phyloP scores from a whole-genome alignment of 2,797 vertebrate species.

The Mallotus villosus region DNA sequence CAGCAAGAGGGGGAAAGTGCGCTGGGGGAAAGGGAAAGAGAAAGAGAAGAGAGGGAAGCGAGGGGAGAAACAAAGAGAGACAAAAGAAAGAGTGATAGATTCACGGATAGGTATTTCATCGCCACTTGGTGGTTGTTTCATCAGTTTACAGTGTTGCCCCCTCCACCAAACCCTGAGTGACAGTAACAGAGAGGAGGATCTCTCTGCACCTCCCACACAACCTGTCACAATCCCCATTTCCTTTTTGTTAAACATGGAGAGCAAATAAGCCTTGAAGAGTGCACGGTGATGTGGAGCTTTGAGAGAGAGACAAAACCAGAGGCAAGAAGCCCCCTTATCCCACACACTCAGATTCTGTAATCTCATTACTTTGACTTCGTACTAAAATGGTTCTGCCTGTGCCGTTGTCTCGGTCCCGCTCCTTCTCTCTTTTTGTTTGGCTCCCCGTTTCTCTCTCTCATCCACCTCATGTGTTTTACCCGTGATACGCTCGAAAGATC shows the following conservation, averaged over 20 bases:
- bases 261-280: conserved; percentile 39
- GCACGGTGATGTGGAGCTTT: conserved; percentile 34
- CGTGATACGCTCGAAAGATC: too few relatives aligned
- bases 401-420: background rate
- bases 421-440: background rate
- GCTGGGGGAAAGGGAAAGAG: background rate
- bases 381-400: conserved; percentile 27
- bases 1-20: background rate
- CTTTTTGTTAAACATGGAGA: conserved; percentile 43
- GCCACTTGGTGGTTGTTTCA: too few relatives aligned
- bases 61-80: too few relatives aligned
- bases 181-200: background rate
- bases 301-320: too few relatives aligned
- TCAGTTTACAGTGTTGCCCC: too few relatives aligned
- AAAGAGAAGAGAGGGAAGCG: background rate
- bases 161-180: background rate
- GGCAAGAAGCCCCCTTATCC: conserved; percentile 31
- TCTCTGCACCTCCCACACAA: background rate
- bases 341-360: conserved; percentile 42
- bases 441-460: background rate
- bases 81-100: background rate
- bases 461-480: too few relatives aligned
- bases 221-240: background rate
- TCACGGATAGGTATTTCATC: background rate
- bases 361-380: conserved; percentile 45